A percentile compares a stretch with the other conserved stretches of the same genome.
These are phyloP conservation scores for Corydoras maculifer DNA, from an alignment of 2,113 vertebrate genomes.

Conservation along the genomic window DNA sequence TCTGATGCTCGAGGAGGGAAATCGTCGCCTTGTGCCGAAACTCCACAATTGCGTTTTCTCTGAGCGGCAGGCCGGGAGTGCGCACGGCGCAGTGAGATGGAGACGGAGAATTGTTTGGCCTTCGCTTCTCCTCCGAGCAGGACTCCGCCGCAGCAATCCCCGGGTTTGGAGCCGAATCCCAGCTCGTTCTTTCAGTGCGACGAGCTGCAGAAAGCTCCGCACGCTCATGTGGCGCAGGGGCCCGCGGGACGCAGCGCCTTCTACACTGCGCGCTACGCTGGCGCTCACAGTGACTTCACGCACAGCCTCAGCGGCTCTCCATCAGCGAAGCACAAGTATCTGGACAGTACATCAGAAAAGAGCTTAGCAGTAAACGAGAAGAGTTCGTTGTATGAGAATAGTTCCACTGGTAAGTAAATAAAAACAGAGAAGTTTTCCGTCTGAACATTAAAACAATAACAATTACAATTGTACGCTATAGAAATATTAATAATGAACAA, in stretches of 20 bases:
- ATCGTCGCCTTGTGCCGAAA: conserved; percentile 31
- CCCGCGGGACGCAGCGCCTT: conserved; percentile 47
- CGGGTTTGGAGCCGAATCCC: conserved; percentile 57
- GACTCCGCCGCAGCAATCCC: conserved; percentile 57
- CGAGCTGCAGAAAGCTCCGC: conserved; percentile 58
- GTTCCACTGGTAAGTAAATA: conserved; percentile 55
- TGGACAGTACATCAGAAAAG: conserved; percentile 64
- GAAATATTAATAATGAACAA: no score
- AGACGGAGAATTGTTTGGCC: conserved; percentile 70
- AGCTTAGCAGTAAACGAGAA: conserved; percentile 57
- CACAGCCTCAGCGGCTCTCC: conserved; percentile 55
- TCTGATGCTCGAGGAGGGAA: conserved; percentile 20
- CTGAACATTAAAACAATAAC: no score
- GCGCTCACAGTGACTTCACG: conserved; percentile 57
- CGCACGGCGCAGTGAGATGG: conserved; percentile 63
- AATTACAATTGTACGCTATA: no score
- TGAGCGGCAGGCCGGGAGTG: conserved; percentile 51
- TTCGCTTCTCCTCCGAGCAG: conserved; percentile 64
- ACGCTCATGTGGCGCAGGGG: conserved; percentile 53
- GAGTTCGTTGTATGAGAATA: conserved; percentile 59
- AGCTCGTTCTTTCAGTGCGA: conserved; percentile 58
- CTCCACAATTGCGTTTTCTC: conserved; percentile 50
- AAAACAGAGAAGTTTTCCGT: background rate
- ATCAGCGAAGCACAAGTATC: conserved; percentile 69
- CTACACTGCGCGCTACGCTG: conserved; percentile 59